Conservation (phyloP, 2,797 vertebrate genomes). For the Esox masquinongy region DNA sequence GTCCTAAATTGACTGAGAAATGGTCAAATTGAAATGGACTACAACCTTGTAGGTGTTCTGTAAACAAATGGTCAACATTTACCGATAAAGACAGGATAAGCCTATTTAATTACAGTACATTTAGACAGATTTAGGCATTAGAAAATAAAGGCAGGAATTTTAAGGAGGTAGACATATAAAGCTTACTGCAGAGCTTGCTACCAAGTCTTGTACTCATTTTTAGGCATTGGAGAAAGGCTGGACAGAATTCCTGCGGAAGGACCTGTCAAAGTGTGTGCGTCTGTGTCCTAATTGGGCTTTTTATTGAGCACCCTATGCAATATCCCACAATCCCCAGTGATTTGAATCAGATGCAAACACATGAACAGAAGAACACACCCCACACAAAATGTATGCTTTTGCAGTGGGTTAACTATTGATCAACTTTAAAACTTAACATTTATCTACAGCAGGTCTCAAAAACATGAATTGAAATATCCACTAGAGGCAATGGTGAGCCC, state of each 20-base stretch:
- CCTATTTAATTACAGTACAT: neutral
- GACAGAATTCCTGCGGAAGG: neutral
- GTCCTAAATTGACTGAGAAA: constrained; percentile 36
- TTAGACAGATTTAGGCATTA: too few relatives aligned
- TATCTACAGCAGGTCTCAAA: too few relatives aligned
- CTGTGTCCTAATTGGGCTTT: neutral
- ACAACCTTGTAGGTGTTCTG: neutral
- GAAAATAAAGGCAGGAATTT: too few relatives aligned
- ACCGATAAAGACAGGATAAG: neutral
- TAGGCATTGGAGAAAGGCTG: too few relatives aligned
- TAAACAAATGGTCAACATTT: neutral
- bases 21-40: constrained; percentile 4
- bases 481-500: too few relatives aligned
- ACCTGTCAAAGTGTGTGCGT: neutral
- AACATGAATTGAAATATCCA: too few relatives aligned
- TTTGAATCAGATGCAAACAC: constrained; percentile 41
- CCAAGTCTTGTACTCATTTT: too few relatives aligned
- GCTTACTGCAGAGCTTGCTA: too few relatives aligned
- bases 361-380: constrained; percentile 27
- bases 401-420: too few relatives aligned
- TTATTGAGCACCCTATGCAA: neutral
- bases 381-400: constrained; percentile 4
- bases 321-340: constrained; percentile 1
- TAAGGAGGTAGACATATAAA: too few relatives aligned
- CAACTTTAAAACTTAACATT: too few relatives aligned